Conservation (phyloP, 2,797 vertebrate genomes). For the Phataginus tetradactyla region DNA sequence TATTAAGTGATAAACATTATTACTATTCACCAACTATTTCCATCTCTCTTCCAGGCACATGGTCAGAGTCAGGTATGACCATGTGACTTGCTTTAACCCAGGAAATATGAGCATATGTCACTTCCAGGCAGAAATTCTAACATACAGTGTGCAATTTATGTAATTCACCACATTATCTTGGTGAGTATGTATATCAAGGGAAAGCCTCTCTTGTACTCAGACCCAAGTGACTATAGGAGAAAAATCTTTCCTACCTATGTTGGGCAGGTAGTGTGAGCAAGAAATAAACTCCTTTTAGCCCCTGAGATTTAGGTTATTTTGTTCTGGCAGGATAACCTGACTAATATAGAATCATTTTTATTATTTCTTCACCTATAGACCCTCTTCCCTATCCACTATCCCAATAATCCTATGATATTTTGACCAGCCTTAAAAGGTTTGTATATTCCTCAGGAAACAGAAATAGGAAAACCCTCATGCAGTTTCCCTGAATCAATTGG, state of each 20-base stretch:
- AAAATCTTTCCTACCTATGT: not conserved
- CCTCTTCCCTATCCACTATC: not conserved
- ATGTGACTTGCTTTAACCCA: not conserved
- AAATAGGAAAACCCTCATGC: not conserved
- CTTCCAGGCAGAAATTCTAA: not conserved
- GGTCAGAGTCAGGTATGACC: not conserved
- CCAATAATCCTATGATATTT: not conserved
- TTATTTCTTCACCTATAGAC: not conserved
- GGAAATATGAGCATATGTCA: not conserved
- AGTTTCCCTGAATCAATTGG: not conserved
- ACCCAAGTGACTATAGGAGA: not conserved
- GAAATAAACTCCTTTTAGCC: not conserved
- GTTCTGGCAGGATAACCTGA: not conserved
- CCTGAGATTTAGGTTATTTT: conserved; percentile 24
- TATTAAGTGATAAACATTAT: not conserved
- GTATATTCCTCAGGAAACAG: not conserved
- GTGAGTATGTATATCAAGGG: not conserved
- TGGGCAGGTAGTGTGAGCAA: not conserved
- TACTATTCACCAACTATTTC: not conserved
- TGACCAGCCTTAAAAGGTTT: not conserved
- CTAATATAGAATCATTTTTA: not conserved
- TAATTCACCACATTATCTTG: not conserved
- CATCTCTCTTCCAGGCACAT: not conserved
- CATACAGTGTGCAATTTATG: not conserved
- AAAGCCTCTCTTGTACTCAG: not conserved